Conservation (phyloP, 2,888 invertebrate species). For the Pyralis farinalis region DNA sequence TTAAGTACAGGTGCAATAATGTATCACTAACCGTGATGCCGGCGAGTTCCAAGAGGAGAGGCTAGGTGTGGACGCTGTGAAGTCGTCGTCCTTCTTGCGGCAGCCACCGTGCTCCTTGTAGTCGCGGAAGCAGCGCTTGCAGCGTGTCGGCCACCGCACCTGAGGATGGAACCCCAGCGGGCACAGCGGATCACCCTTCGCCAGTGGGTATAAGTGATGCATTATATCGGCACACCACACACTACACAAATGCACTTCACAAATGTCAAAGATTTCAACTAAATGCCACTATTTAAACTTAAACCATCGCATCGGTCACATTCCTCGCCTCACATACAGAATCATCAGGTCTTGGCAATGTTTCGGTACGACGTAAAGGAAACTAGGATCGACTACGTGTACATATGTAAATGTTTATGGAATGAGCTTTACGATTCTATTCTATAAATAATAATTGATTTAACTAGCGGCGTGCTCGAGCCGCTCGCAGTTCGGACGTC, state of each 20-base stretch:
- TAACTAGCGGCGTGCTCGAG: constrained; percentile 58
- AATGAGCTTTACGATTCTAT: constrained; percentile 71
- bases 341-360: constrained; percentile 25
- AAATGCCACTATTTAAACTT: constrained; percentile 21
- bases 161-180: constrained; percentile 97
- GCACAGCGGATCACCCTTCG: constrained; percentile 93
- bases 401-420: constrained; percentile 59
- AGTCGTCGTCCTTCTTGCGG: constrained; percentile 84
- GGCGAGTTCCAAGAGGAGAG: constrained; percentile 84
- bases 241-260: constrained; percentile 66
- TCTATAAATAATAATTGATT: constrained; percentile 71
- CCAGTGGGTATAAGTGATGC: constrained; percentile 89
- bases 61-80: constrained; percentile 89
- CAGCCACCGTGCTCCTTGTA: constrained; percentile 94
- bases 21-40: constrained; percentile 75
- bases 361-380: constrained; percentile 22
- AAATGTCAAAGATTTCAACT: constrained; percentile 56
- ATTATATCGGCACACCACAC: constrained; percentile 56
- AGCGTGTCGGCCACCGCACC: constrained; percentile 95
- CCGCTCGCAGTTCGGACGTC: constrained; percentile 62
- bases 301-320: constrained; percentile 35
- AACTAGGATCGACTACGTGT: constrained; percentile 36
- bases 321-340: constrained; percentile 29
- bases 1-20: too few species aligned
- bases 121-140: constrained; percentile 95